Base-by-base conservation (phyloP, 2,113 vertebrate species). In the Labeo rohita region DNA sequence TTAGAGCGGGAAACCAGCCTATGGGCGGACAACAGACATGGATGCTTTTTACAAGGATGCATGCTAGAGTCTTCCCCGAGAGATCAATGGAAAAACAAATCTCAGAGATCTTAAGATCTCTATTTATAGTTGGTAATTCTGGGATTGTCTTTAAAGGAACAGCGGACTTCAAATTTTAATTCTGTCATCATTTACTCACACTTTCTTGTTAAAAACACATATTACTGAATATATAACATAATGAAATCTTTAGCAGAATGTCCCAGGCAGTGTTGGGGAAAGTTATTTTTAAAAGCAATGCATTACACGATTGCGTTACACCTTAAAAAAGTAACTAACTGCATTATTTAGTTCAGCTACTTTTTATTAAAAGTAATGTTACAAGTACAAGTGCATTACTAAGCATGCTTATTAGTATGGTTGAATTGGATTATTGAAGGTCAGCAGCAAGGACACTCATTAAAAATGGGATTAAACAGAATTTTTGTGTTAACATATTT, bases 1-100 rank as follows among this genome's bases (percentile, higher is more conserved):
- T 85, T 89, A 84, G 87, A 89, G 87, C 85, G 92, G 89, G 92
- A 90, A 81, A 80, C 49, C 36, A 68, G 88, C 91, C 91, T 85
- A 90, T 82, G 83, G 90, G 87, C 79, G 85, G 87, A 90, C 88
- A 88, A 3, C 47, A 92, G 90, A 91, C 87, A 80, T 90, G 90
- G 87, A 90, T 85, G 80, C 89, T 84, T 80, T 77, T 78, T 11
- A 56, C 65, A n/a, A 61, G 75, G 12, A 70, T 39, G 16, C 59
- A 36, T 39, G 59, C 39, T 61, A 8, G 18, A 61, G 39, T 47
- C 39, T 47, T 79, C 34, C n/a, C n/a, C 23, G 3, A 28, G n/a
- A 75, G 45, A 43, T 79, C 16, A 79, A 79, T 56, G 52, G 18
- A 79, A 79, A 79, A 6, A 39, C 76, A 34, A 78, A 78, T 21